Conservation (phyloP, 2,888 invertebrate genomes). For the Junonia oenone region DNA sequence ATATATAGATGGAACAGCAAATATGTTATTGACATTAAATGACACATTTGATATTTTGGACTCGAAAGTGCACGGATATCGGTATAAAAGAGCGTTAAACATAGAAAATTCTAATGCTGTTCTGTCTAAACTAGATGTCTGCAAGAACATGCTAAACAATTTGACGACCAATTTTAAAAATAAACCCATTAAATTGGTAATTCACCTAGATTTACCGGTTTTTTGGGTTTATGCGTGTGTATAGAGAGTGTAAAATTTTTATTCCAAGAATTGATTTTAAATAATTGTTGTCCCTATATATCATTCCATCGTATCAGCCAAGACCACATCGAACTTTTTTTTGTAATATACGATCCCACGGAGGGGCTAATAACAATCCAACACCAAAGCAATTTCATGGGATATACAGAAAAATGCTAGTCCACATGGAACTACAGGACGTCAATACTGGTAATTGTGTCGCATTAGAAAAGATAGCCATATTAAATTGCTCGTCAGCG, state of each 20-base stretch:
- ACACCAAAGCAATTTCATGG: background rate
- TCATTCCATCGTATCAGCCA: slow-evolving; percentile 20
- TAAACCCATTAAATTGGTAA: background rate
- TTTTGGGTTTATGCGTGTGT: background rate
- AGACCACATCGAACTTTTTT: slow-evolving; percentile 28
- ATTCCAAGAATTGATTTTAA: background rate
- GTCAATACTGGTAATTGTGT: background rate
- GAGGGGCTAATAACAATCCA: slow-evolving; percentile 15
- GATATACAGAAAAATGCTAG: background rate
- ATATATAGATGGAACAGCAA: background rate
- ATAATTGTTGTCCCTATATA: background rate
- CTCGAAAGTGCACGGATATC: background rate
- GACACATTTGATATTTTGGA: background rate
- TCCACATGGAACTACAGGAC: background rate
- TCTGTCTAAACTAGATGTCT: background rate
- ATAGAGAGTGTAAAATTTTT: slow-evolving; percentile 1
- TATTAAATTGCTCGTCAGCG: background rate
- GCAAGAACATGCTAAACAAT: background rate
- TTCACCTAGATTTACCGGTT: background rate
- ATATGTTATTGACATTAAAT: background rate
- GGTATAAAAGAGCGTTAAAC: background rate
- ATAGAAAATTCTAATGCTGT: background rate
- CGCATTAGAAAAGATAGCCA: background rate
- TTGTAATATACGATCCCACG: slow-evolving; percentile 21
- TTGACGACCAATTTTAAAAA: background rate